Evolutionary conservation across 2,888 invertebrate species (phyloP), one percentile per base, ranked within the genome.

Genomic region (Selenia dentaria): DNA sequence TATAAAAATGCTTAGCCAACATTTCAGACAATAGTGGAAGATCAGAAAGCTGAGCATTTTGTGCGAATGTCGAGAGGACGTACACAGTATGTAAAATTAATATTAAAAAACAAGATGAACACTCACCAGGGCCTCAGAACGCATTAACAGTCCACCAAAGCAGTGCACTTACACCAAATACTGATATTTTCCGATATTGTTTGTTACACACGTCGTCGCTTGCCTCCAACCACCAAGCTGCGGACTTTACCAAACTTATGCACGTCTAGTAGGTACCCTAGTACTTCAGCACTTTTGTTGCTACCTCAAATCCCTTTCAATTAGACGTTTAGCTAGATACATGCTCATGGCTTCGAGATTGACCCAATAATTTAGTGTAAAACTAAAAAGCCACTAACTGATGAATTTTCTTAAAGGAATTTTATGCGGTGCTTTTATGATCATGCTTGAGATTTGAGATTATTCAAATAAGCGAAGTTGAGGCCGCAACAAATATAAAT

Each of bases 71-170:
- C 58, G 52, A 64, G 59, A 62, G 62, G 67, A 79, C 79, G 68
- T 66, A 70, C 71, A 79, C 78, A 74, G 62, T 65, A 67, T 40
- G 36, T 43, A 43, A 24, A 42, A 46, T 42, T 52, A 52, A 65
- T 64, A 82, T 79, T 84, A 82, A 84, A 32, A 83, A 84, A 83
- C 79, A 88, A 73, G 79, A 87, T 87, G 85, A 79, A 83, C 88
- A 90, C 89, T 90, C 90, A 90, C 89, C 89, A 76, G 78, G 79
- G 66, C 79, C 71, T 79, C 79, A 79, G 82, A 79, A 85, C 84
- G 87, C 79, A 88, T 84, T 86, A 86, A 85, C 88, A 86, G 83
- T 86, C 81, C 88, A 90, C 89, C 89, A 88, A 90, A 90, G 89
- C 89, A 87, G 89, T 90, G 89, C 87, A 86, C 84, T 87, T 87